Evolutionary conservation across 2,888 invertebrate species (phyloP), one percentile per base, ranked within the genome.

Genomic region (Nymphalis c-album): DNA sequence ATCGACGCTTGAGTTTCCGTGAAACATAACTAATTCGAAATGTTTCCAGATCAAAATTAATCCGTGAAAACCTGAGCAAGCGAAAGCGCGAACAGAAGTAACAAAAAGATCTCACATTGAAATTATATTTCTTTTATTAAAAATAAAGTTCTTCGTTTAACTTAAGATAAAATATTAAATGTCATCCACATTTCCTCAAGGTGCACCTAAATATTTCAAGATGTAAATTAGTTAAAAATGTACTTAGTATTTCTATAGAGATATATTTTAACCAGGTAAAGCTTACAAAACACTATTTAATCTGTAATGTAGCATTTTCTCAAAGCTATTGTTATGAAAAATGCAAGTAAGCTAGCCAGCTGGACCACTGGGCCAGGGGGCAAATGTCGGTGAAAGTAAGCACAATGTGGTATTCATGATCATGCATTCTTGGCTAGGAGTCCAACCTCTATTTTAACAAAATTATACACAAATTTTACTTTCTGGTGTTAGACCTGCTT

Each of bases 21-120:
- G 77, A 78, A 80, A 75, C 73, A 75, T 75, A 74, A 76, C 75
- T 73, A 77, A 80, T 79, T 80, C 66, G 70, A 77, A 79, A 77
- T 76, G 77, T 78, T 74, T 76, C 77, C 73, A 77, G 77, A 74
- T 74, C 69, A 67, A 69, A 72, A 73, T 71, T 71, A 73, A 76
- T 75, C 74, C 74, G 75, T 75, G 67, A 71, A 74, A 73, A 70
- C 64, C 64, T 64, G 70, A 64, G 60, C 66, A 64, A 74, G 79
- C 72, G 80, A 80, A 81, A 80, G 80, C 76, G 77, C 67, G 69
- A 68, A 69, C 63, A 57, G 69, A 31, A 65, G 48, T 71, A 72
- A 71, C 71, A 55, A 67, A 31, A 53, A 18, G 20, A n/a, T 22
- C 35, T 26, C 8, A 7, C 47, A 51, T 16, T n/a, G 40, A 51